These are phyloP conservation scores for Stomatorhinus walkeri DNA, from an alignment of 2,797 vertebrate species.

Conservation along the genomic window DNA sequence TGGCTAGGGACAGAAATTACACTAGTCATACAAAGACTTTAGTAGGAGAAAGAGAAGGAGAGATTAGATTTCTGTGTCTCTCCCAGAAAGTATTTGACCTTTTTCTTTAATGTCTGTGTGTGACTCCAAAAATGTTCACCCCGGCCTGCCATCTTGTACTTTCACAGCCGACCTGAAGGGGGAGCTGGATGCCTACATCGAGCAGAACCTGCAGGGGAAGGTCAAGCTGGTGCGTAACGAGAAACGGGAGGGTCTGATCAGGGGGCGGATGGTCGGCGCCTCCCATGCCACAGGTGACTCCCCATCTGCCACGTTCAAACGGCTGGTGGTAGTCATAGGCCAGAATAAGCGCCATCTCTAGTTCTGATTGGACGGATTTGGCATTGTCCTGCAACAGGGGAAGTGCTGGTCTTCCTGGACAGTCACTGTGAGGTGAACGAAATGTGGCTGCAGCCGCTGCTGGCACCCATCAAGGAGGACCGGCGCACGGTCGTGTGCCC, in stretches of 20 bases:
- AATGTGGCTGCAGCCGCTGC: slow-evolving; percentile 81
- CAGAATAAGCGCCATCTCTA: not conserved
- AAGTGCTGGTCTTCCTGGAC: slow-evolving; percentile 91
- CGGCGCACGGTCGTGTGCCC: slow-evolving; percentile 79
- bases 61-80: too few species aligned
- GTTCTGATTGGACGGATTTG: not conserved
- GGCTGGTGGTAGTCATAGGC: not conserved
- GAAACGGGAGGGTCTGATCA: slow-evolving; percentile 83
- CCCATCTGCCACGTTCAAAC: not conserved
- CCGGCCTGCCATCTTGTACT: not conserved
- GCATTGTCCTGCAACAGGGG: slow-evolving; percentile 57
- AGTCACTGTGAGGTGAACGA: slow-evolving; percentile 95
- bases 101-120: not conserved
- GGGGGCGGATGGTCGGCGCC: slow-evolving; percentile 91
- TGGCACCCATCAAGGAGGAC: slow-evolving; percentile 66
- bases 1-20: not conserved
- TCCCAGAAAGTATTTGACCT: not conserved
- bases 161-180: slow-evolving; percentile 79
- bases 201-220: slow-evolving; percentile 65
- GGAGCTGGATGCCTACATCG: slow-evolving; percentile 67
- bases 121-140: not conserved
- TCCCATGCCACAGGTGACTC: slow-evolving; percentile 78
- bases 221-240: slow-evolving; percentile 79
- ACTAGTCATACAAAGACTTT: too few species aligned
- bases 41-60: not conserved